Percentiles rank a stretch among this genome's conserved stretches.
Conservation (phyloP, 2,113 vertebrate genomes). For the Serilophus lunatus region DNA sequence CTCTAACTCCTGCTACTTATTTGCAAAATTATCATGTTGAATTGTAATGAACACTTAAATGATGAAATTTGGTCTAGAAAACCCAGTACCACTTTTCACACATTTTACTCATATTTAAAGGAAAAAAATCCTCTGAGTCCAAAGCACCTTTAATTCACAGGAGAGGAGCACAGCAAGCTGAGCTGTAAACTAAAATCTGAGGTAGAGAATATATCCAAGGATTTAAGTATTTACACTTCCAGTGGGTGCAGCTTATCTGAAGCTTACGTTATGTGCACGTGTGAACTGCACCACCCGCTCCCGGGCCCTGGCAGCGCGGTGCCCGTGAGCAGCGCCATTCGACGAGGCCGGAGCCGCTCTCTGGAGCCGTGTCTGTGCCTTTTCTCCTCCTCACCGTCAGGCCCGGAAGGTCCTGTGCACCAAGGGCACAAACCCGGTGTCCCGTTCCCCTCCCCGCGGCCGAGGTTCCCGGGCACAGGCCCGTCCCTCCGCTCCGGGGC, state of each 20-base stretch:
- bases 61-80: neutral
- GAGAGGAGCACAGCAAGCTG: neutral
- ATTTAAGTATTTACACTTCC: neutral
- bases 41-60: neutral
- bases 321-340: fast-evolving
- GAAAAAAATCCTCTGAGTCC: neutral
- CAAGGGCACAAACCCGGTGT: neutral
- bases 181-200: neutral
- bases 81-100: neutral
- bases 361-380: fast-evolving
- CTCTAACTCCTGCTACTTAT: neutral
- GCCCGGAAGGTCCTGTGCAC: neutral
- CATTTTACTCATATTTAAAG: neutral
- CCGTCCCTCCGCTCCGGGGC: fast-evolving
- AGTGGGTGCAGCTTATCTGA: neutral
- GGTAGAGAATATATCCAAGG: neutral
- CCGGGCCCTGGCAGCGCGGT: fast-evolving
- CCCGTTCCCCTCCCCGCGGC: neutral
- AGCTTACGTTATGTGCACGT: fast-evolving
- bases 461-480: neutral
- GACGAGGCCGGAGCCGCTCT: neutral
- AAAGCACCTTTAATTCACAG: neutral
- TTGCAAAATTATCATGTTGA: neutral
- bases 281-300: fast-evolving
- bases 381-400: neutral